These are phyloP conservation scores for Scaptomyza montana DNA, from an alignment of 1,140 invertebrate species.

Conservation along the genomic window DNA sequence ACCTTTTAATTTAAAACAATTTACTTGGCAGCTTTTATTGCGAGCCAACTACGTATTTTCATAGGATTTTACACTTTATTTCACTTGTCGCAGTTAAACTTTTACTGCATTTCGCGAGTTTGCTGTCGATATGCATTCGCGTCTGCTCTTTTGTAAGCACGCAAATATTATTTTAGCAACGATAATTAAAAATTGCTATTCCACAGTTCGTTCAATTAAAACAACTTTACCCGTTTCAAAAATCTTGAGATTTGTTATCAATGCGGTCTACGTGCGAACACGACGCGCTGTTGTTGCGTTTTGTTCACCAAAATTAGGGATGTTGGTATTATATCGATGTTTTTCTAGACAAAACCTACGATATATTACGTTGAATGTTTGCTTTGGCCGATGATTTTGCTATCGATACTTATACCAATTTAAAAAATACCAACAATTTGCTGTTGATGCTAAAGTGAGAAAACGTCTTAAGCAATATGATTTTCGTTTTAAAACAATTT, in stretches of 20 bases:
- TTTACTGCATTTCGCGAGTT: conserved; percentile 32
- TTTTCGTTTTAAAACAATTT: too few relatives aligned
- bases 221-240: conserved; percentile 33
- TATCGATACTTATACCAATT: conserved; percentile 13
- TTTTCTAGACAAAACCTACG: neutral
- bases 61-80: conserved; percentile 40
- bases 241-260: conserved; percentile 27
- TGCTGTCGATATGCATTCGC: conserved; percentile 22
- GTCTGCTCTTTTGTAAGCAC: neutral
- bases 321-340: conserved; percentile 7
- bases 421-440: neutral
- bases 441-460: neutral
- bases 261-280: conserved; percentile 41
- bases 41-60: conserved; percentile 22
- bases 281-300: conserved; percentile 45
- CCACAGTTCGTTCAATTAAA: conserved; percentile 6
- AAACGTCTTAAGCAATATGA: too few relatives aligned
- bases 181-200: conserved; percentile 19
- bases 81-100: conserved; percentile 38
- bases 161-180: conserved; percentile 15
- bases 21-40: conserved; percentile 35
- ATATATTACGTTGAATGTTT: neutral
- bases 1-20: conserved; percentile 39
- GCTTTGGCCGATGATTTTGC: neutral
- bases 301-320: conserved; percentile 37